Evolutionary conservation across 2,797 vertebrate genomes (phyloP).

Genomic region (Tiaroga cobitis): DNA sequence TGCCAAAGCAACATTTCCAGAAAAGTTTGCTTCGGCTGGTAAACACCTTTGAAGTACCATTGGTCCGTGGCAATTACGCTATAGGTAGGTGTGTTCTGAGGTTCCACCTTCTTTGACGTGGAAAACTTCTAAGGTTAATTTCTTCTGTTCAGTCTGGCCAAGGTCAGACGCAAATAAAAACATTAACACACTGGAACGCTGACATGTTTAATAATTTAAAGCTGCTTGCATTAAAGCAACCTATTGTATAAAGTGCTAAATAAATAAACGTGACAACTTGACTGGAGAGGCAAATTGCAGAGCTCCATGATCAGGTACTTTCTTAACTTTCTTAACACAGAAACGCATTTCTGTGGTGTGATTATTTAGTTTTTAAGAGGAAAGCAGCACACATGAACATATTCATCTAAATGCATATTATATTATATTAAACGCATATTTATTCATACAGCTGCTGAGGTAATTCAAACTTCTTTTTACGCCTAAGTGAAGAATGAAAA

Average conservation of each 20-base stretch:
- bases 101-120: not conserved
- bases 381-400: not conserved
- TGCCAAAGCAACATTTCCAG: not conserved
- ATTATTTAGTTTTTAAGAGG: not conserved
- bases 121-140: not conserved
- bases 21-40: not conserved
- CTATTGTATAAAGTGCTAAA: not conserved
- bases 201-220: not conserved
- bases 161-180: not conserved
- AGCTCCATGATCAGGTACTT: not conserved
- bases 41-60: not conserved
- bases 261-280: not conserved
- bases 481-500: not conserved
- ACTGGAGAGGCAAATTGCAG: not conserved
- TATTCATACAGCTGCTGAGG: not conserved
- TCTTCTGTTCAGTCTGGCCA: not conserved
- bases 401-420: not conserved
- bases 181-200: not conserved
- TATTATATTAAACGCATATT: not conserved
- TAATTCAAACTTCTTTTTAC: not conserved
- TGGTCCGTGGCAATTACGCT: not conserved
- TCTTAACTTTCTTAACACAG: not conserved
- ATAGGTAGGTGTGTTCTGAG: not conserved
- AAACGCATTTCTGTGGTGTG: not conserved
- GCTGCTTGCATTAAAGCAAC: not conserved